Evolutionary conservation across 2,113 vertebrate species (phyloP).

Genomic region (Misgurnus mizolepis): DNA sequence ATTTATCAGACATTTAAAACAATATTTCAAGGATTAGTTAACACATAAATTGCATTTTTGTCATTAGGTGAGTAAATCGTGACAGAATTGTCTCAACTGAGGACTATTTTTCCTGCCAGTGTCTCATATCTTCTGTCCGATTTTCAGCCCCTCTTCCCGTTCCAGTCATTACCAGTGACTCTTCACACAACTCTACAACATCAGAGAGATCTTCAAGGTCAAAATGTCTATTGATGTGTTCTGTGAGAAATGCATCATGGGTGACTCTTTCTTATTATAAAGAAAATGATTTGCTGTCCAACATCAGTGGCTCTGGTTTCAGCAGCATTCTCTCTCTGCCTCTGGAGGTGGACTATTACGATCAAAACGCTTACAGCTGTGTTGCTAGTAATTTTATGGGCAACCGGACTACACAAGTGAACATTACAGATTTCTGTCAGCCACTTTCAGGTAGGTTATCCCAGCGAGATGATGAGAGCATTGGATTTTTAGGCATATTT

Average conservation of each 20-base stretch:
- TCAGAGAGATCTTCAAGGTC: neutral
- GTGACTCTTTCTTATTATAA: constrained; percentile 26
- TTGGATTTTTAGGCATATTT: too few species aligned
- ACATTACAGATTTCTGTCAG: neutral
- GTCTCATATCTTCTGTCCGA: neutral
- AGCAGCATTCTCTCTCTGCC: neutral
- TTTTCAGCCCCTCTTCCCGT: constrained; percentile 6
- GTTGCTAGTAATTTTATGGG: constrained; percentile 1
- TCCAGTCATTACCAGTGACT: neutral
- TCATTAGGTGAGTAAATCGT: neutral
- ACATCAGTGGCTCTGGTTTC: neutral
- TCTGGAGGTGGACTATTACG: neutral
- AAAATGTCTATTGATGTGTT: constrained; percentile 2
- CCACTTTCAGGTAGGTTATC: neutral
- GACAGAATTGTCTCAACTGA: too few species aligned
- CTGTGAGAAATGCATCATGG: neutral
- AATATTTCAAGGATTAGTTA: neutral
- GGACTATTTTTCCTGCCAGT: neutral
- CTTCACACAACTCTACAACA: neutral
- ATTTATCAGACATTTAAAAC: too few species aligned
- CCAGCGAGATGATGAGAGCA: too few species aligned
- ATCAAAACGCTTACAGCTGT: constrained; percentile 29
- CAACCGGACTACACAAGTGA: neutral
- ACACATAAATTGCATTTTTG: neutral
- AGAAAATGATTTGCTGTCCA: neutral